Evolutionary conservation across 2,888 invertebrate species (phyloP).

Genomic region (Eupithecia subumbrata): DNA sequence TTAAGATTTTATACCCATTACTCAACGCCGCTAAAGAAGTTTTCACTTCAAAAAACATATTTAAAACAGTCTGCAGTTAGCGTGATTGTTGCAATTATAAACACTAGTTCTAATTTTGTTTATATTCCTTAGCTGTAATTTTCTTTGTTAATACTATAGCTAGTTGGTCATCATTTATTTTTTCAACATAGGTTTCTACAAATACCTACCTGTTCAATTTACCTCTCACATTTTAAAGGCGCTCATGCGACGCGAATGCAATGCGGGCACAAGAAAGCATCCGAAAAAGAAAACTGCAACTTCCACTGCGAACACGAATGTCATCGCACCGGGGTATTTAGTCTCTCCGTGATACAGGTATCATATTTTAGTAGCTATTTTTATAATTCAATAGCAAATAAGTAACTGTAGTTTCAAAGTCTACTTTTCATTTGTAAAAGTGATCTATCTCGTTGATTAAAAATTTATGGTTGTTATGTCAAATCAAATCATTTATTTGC

Average conservation of each 20-base stretch:
- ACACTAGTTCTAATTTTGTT: too few species aligned
- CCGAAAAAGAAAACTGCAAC: conserved; percentile 49
- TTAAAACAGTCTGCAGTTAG: too few species aligned
- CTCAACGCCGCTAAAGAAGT: too few species aligned
- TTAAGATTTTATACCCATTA: too few species aligned
- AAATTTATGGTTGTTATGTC: neutral
- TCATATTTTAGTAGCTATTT: neutral
- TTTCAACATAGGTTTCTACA: too few species aligned
- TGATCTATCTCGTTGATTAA: neutral
- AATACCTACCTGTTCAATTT: neutral
- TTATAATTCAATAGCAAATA: neutral
- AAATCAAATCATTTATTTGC: too few species aligned
- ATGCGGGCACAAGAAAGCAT: conserved; percentile 19
- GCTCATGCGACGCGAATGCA: neutral
- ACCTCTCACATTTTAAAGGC: neutral
- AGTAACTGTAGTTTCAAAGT: too few species aligned
- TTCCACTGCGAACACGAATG: conserved; percentile 51
- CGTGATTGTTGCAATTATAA: too few species aligned
- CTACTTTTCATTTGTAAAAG: neutral
- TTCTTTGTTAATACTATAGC: too few species aligned
- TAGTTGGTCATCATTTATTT: too few species aligned
- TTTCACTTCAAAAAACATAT: too few species aligned
- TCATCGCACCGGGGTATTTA: conserved; percentile 26
- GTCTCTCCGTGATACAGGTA: neutral
- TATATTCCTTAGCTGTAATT: too few species aligned